Conservation (phyloP, 2,113 vertebrate species). For the Rana temporaria region DNA sequence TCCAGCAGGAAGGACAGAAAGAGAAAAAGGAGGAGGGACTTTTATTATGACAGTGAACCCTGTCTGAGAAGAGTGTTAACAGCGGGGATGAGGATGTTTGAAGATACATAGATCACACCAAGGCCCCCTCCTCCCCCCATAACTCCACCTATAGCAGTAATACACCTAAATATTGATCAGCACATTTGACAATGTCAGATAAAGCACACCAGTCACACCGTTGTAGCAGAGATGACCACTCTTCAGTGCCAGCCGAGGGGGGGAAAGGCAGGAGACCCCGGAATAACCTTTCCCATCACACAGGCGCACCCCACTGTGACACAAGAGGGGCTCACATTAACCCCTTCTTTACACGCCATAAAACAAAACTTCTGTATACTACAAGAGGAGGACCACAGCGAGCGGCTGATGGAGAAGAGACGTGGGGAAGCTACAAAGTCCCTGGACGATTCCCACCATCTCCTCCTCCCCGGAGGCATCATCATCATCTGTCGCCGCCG, state of each 20-base stretch:
- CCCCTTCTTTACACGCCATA: not conserved
- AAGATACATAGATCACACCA: constrained; percentile 1
- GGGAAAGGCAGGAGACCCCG: too few relatives aligned
- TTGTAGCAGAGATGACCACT: too few relatives aligned
- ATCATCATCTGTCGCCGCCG: not conserved
- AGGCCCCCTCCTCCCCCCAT: not conserved
- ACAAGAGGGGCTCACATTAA: not conserved
- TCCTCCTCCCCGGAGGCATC: constrained; percentile 35
- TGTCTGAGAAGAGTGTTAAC: constrained; percentile 68
- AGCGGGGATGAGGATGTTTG: constrained; percentile 66
- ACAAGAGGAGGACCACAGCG: not conserved
- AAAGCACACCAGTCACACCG: too few relatives aligned
- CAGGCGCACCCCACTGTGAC: too few relatives aligned
- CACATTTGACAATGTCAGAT: too few relatives aligned
- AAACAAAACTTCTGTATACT: constrained; percentile 4
- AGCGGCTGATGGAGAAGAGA: not conserved
- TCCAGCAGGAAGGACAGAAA: constrained; percentile 66
- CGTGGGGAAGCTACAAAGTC: constrained; percentile 57
- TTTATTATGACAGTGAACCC: constrained; percentile 83
- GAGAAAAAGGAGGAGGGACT: constrained; percentile 73
- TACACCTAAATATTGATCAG: too few relatives aligned
- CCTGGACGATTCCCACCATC: constrained; percentile 8
- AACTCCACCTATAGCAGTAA: constrained; percentile 15
- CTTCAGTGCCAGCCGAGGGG: too few relatives aligned
- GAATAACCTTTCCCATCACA: too few relatives aligned